Evolutionary conservation across 2,113 vertebrate genomes (phyloP).

Genomic region (Phylloscopus whistleri): DNA sequence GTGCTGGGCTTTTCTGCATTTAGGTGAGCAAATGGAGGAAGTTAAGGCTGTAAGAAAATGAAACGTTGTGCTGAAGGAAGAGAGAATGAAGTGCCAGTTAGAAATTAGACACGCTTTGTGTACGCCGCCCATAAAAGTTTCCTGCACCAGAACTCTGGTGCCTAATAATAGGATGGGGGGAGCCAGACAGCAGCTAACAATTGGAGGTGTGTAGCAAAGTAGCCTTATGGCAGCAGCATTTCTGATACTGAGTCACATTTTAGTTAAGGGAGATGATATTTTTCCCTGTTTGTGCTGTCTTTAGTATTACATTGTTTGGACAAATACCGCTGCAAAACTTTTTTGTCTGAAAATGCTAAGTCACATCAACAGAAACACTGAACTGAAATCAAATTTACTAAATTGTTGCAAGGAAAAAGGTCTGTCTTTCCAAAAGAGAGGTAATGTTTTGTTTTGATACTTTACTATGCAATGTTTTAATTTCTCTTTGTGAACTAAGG

Average conservation of each 20-base stretch:
- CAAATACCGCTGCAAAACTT: neutral
- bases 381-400: neutral
- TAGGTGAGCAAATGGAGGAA: slow-evolving; percentile 23
- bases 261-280: neutral
- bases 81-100: slow-evolving; percentile 4
- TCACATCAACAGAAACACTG: neutral
- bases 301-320: neutral
- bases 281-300: neutral
- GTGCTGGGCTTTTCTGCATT: slow-evolving; percentile 9
- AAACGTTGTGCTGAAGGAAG: slow-evolving; percentile 17
- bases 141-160: slow-evolving; percentile 26
- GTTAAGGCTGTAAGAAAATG: slow-evolving; percentile 11
- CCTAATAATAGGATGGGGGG: slow-evolving; percentile 11
- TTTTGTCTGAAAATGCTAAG: slow-evolving; percentile 16
- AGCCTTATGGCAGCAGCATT: slow-evolving; percentile 29
- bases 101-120: slow-evolving; percentile 45
- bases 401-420: neutral
- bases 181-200: slow-evolving; percentile 38
- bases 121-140: slow-evolving; percentile 36
- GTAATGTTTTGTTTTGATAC: slow-evolving; percentile 28
- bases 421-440: slow-evolving; percentile 10
- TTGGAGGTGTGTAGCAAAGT: slow-evolving; percentile 3
- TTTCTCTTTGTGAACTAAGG: neutral
- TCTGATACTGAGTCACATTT: neutral
- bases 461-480: neutral